Evolutionary conservation across 2,113 vertebrate genomes (phyloP), one percentile per base, ranked within the genome.

Genomic region (Notarius quadriscutis): DNA sequence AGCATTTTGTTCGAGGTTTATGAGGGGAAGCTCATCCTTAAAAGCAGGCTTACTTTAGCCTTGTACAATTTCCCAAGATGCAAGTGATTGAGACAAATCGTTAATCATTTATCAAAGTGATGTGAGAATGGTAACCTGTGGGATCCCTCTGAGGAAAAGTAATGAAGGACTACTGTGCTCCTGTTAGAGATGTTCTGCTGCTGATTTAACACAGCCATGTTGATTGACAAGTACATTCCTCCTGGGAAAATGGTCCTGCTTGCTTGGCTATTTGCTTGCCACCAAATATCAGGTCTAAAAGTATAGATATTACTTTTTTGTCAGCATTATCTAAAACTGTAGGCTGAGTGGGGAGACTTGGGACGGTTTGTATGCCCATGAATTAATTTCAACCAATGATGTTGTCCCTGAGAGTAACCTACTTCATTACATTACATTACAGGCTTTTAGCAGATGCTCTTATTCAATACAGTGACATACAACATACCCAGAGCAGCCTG

Each of bases 151-250:
- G 51, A 84, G 65, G 71, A 34, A 69, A 74, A 34, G 9, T 58
- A 58, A 55, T n/a, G 51, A 78, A 53, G 50, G 14, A 55, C 50
- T 27, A 25, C 51, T 55, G 25, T 55, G 75, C 25, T 78, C 18
- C 50, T 27, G 50, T 55, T 81, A 30, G 55, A 60, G 27, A 27
- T 57, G 77, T 5, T 34, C 77, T 81, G 78, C 78, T 81, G 55
- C 55, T 81, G 78, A 81, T 20, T 60, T 81, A 58, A 30, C 78
- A 81, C 53, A 81, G 27, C 78, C 78, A 34, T 58, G 53, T 8
- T 81, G 55, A 34, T 10, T 81, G 55, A 81, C 55, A 34, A 60
- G 51, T 12, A 17, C 15, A 53, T 27, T 55, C 6, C 5, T 17
- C 8, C 51, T 27, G 75, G 50, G 78, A 58, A 80, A 58, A 80